Evolutionary conservation across 2,888 invertebrate species (phyloP).

Genomic region (Carpatolechia fugitivella): DNA sequence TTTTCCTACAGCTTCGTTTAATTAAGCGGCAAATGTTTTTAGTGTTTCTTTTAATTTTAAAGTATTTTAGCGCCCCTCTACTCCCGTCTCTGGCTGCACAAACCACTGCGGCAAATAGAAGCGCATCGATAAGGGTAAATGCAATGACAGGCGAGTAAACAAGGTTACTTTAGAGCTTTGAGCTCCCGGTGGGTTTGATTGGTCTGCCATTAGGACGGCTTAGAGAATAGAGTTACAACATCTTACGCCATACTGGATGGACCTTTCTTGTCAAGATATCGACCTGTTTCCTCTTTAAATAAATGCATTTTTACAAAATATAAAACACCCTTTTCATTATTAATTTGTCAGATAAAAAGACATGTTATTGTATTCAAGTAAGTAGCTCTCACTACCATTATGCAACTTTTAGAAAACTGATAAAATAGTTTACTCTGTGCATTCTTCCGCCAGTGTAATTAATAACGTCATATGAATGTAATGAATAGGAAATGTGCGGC

Average conservation of each 20-base stretch:
- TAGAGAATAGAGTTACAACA: neutral
- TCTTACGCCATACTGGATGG: no score
- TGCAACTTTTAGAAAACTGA: constrained; percentile 56
- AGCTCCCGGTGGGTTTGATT: neutral
- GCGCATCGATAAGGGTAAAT: constrained; percentile 46
- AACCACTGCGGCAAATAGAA: constrained; percentile 52
- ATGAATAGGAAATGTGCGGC: constrained; percentile 23
- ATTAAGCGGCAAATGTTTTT: no score
- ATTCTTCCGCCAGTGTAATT: constrained; percentile 45
- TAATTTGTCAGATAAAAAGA: no score
- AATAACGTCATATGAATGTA: constrained; percentile 31
- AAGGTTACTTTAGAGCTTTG: constrained; percentile 49
- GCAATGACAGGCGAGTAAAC: constrained; percentile 46
- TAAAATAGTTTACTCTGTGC: constrained; percentile 56
- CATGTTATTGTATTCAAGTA: constrained; percentile 14
- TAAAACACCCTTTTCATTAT: no score
- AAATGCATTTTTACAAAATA: no score
- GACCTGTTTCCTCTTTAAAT: no score
- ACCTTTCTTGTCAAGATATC: no score
- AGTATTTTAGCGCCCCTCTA: neutral
- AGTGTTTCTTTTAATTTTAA: neutral
- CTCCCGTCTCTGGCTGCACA: constrained; percentile 22
- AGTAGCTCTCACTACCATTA: constrained; percentile 29
- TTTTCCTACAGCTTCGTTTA: no score
- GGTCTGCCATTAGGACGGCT: neutral